phyloP scores from a whole-genome alignment of 2,797 vertebrate species.

The Gymnothorax javanicus region DNA sequence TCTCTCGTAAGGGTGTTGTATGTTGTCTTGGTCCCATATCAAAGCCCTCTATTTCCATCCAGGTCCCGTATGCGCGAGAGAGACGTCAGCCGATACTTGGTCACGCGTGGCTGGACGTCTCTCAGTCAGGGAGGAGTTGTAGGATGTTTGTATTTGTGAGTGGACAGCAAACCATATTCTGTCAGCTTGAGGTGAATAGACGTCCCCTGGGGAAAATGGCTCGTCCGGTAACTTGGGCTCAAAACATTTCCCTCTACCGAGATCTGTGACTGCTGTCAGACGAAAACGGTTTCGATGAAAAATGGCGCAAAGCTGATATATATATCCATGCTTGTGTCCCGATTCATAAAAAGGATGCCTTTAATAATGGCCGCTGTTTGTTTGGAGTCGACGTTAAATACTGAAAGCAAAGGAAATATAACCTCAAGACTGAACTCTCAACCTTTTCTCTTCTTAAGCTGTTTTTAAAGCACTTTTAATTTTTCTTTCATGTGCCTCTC shows the following conservation, averaged over 20 bases:
- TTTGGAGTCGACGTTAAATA: neutral
- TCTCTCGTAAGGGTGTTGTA: neutral
- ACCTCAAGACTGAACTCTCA: neutral
- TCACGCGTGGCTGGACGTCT: neutral
- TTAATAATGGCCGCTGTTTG: neutral
- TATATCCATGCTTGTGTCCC: neutral
- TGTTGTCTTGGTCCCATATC: neutral
- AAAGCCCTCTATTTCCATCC: neutral
- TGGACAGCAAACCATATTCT: neutral
- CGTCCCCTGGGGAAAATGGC: neutral
- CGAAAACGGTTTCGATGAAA: neutral
- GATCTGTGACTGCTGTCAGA: neutral
- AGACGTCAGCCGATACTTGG: neutral
- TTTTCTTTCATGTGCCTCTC: conserved; percentile 32
- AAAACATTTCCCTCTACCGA: neutral
- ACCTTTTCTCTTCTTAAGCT: conserved; percentile 29
- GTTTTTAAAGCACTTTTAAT: neutral
- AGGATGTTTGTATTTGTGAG: neutral
- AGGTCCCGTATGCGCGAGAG: neutral
- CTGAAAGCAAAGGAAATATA: neutral
- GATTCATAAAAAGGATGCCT: neutral
- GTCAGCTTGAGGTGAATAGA: neutral
- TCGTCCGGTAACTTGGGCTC: neutral
- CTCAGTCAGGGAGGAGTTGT: no score
- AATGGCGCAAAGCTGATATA: neutral